Conservation (phyloP, 1,140 invertebrate genomes). For the Bombus turneri region DNA sequence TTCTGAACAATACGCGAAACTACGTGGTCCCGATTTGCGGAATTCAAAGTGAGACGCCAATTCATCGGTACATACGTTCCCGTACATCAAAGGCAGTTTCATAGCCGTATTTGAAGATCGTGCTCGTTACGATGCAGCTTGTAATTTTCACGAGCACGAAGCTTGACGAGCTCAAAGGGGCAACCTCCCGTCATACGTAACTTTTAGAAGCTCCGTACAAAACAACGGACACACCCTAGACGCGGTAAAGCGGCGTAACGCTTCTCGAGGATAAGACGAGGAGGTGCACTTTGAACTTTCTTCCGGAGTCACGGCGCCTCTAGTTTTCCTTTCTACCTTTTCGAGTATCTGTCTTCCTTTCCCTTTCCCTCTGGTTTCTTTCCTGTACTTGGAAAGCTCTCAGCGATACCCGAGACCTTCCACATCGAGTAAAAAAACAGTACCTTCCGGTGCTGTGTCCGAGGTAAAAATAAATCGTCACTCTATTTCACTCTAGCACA, state of each 20-base stretch:
- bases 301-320: conserved; percentile 1
- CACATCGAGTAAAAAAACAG: conserved; percentile 18
- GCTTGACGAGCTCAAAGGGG: not conserved
- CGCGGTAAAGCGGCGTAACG: not conserved
- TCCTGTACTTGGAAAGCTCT: conserved; percentile 12
- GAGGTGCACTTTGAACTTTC: conserved; percentile 35
- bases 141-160: not conserved
- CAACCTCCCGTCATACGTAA: not conserved
- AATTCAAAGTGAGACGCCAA: not conserved
- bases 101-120: not conserved
- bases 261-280: conserved; percentile 39
- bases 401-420: conserved; percentile 9
- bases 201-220: not conserved
- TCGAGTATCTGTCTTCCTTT: not conserved
- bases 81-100: not conserved
- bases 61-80: not conserved
- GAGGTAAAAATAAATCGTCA: conserved; percentile 50
- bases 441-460: conserved; percentile 8
- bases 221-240: conserved; percentile 10
- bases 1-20: not conserved
- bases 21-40: not conserved
- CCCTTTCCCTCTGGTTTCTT: not conserved
- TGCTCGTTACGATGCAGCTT: not conserved
- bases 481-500: conserved; percentile 13
- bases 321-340: not conserved